phyloP scores from a whole-genome alignment of 1,140 invertebrate genomes.

The Harpegnathos saltator region DNA sequence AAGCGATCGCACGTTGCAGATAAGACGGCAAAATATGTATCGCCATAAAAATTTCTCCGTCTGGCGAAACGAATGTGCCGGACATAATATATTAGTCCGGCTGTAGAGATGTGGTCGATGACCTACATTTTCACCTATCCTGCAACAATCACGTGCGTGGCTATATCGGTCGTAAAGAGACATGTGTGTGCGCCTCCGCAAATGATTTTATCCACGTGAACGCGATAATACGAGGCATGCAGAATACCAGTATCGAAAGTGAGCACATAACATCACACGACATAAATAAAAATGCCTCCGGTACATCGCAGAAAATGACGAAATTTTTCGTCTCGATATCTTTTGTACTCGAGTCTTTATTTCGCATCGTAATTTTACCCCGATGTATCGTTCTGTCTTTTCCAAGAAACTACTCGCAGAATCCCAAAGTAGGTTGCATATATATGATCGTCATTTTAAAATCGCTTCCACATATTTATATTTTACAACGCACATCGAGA shows the following conservation, averaged over 20 bases:
- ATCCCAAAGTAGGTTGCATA: background rate
- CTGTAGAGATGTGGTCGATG: conserved; percentile 36
- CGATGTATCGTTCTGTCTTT: background rate
- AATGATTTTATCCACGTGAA: background rate
- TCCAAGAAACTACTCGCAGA: background rate
- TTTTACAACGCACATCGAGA: conserved; percentile 24
- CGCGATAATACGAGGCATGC: background rate
- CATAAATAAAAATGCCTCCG: background rate
- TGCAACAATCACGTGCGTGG: background rate
- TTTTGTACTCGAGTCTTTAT: background rate
- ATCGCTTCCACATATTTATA: background rate
- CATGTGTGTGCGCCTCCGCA: background rate
- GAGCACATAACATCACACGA: background rate
- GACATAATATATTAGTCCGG: conserved; percentile 27
- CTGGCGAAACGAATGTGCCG: conserved; percentile 10
- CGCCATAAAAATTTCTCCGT: conserved; percentile 12
- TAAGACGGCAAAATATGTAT: conserved; percentile 23
- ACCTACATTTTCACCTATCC: conserved; percentile 53
- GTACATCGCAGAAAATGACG: background rate
- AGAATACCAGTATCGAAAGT: background rate
- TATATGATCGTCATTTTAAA: background rate
- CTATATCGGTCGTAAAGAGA: conserved; percentile 9
- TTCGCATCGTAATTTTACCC: background rate
- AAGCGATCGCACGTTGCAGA: conserved; percentile 3
- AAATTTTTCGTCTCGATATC: background rate